phyloP scores from a whole-genome alignment of 2,797 vertebrate genomes.

The Alca torda region DNA sequence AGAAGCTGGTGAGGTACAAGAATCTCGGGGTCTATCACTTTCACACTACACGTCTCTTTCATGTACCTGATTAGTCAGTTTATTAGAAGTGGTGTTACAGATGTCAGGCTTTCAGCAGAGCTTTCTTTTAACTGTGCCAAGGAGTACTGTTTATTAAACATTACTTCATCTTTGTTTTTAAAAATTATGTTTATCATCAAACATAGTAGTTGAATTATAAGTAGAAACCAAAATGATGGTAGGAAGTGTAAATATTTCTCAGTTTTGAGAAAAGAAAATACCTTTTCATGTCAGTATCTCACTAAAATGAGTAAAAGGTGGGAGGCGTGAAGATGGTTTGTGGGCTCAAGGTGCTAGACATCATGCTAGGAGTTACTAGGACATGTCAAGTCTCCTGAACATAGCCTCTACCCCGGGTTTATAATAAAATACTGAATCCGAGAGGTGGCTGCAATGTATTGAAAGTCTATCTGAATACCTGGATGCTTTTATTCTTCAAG shows the following conservation, averaged over 20 bases:
- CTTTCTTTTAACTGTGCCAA: not conserved
- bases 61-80: not conserved
- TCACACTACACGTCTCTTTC: not conserved
- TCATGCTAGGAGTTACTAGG: not conserved
- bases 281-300: not conserved
- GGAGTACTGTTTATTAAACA: not conserved
- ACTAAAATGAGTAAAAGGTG: not conserved
- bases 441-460: fast-evolving
- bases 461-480: not conserved
- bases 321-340: not conserved
- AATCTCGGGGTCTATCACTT: not conserved
- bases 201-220: not conserved
- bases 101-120: not conserved
- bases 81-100: not conserved
- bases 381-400: not conserved
- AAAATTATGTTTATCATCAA: not conserved
- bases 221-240: not conserved
- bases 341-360: not conserved
- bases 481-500: not conserved
- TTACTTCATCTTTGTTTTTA: not conserved
- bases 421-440: not conserved
- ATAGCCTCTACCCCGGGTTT: not conserved
- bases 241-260: not conserved
- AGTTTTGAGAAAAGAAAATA: not conserved
- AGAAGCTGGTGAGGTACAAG: not conserved